Conservation (phyloP, 1,140 invertebrate genomes). For the Bombus balteatus region DNA sequence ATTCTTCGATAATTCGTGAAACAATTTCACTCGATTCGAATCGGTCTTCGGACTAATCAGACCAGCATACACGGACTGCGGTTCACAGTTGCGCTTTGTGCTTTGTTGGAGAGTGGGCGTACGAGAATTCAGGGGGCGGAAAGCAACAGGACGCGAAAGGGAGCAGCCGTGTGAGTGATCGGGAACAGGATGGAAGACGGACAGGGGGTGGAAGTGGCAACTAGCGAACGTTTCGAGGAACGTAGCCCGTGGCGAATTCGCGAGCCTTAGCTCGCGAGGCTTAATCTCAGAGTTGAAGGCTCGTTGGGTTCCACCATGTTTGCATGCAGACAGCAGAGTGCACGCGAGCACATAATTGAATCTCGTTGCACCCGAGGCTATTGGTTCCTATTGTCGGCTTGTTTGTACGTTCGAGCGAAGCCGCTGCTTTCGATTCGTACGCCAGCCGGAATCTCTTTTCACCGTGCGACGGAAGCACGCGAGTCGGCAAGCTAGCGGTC, state of each 20-base stretch:
- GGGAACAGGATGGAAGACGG: neutral
- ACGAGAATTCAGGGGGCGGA: neutral
- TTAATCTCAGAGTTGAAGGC: slow-evolving; percentile 36
- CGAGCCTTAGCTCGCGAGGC: neutral
- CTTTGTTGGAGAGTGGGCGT: neutral
- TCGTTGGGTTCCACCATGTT: neutral
- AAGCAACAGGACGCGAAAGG: neutral
- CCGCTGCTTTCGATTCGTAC: slow-evolving; percentile 16
- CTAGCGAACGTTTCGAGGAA: neutral
- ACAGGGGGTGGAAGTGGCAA: too few relatives aligned
- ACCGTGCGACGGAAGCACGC: slow-evolving; percentile 1
- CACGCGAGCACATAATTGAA: slow-evolving; percentile 55
- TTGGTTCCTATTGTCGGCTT: slow-evolving; percentile 29
- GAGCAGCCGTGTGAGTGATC: neutral
- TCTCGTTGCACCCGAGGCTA: slow-evolving; percentile 26
- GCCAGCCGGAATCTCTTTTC: neutral
- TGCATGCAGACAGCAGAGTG: slow-evolving; percentile 17
- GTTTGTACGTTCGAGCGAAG: slow-evolving; percentile 18
- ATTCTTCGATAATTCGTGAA: neutral
- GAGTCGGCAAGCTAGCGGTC: neutral
- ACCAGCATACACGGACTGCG: too few relatives aligned
- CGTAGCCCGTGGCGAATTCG: neutral
- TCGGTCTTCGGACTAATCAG: neutral
- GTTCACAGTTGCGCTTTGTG: neutral
- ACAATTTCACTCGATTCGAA: neutral